phyloP scores from a whole-genome alignment of 2,888 invertebrate species.

The Glyphotaelius pellucidus region DNA sequence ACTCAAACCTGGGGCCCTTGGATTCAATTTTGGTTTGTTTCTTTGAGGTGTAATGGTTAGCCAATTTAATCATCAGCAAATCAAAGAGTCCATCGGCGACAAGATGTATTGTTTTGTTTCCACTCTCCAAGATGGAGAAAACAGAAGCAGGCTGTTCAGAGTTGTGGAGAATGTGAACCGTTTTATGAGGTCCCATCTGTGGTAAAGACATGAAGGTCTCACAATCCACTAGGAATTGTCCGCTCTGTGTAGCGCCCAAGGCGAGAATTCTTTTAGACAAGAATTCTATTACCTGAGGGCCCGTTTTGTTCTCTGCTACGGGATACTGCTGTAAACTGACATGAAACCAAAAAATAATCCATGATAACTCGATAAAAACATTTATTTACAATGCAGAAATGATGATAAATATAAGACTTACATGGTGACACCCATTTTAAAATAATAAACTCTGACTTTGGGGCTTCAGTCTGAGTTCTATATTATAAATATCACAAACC shows the following conservation, averaged over 20 bases:
- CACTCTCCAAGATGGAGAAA: slow-evolving; percentile 93
- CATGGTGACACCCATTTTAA: slow-evolving; percentile 81
- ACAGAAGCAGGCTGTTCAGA: slow-evolving; percentile 97
- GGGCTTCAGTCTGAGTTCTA: background rate
- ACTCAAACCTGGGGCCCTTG: slow-evolving; percentile 91
- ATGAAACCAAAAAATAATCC: slow-evolving; percentile 58
- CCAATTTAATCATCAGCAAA: slow-evolving; percentile 92
- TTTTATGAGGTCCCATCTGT: slow-evolving; percentile 85
- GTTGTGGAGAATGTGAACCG: slow-evolving; percentile 95
- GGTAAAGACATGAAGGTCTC: slow-evolving; percentile 93
- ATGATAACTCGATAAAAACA: slow-evolving; percentile 4
- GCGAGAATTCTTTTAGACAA: slow-evolving; percentile 90
- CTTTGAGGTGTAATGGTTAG: slow-evolving; percentile 91
- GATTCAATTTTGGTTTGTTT: slow-evolving; percentile 93
- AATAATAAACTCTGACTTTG: background rate
- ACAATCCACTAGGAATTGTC: slow-evolving; percentile 95
- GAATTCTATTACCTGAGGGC: slow-evolving; percentile 91
- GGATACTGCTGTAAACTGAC: slow-evolving; percentile 89
- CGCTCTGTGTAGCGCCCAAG: slow-evolving; percentile 91
- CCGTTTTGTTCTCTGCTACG: slow-evolving; percentile 92
- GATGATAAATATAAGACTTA: slow-evolving; percentile 69
- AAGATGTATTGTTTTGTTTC: slow-evolving; percentile 89
- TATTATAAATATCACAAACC: background rate
- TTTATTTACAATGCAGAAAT: background rate
- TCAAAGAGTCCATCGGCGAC: slow-evolving; percentile 95